Percentiles rank a stretch among this genome's conserved stretches.
phyloP scores from a whole-genome alignment of 1,140 invertebrate species.

The Lepidurus apus region DNA sequence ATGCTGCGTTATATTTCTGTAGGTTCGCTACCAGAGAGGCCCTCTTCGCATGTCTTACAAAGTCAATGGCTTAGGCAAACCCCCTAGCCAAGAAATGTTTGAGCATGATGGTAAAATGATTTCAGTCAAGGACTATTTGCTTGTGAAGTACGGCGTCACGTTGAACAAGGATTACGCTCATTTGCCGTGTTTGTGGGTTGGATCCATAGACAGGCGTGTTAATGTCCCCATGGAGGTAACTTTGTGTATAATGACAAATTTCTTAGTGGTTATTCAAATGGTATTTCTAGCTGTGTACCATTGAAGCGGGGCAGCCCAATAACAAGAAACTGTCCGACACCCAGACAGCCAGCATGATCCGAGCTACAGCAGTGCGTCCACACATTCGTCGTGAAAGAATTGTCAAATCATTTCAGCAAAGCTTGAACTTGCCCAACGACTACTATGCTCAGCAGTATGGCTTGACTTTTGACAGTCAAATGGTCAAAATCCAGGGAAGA shows the following conservation, averaged over 20 bases:
- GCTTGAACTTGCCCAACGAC: constrained; percentile 23
- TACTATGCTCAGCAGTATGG: constrained; percentile 29
- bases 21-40: constrained; percentile 29
- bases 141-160: not conserved
- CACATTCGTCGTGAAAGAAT: constrained; percentile 57
- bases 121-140: constrained; percentile 32
- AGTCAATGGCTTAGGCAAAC: constrained; percentile 28
- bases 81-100: constrained; percentile 31
- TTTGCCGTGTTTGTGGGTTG: constrained; percentile 34
- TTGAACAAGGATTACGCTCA: constrained; percentile 8
- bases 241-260: constrained; percentile 12
- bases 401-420: constrained; percentile 41
- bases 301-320: constrained; percentile 56
- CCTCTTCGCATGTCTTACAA: not conserved
- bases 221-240: constrained; percentile 35
- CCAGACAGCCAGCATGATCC: constrained; percentile 62
- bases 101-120: constrained; percentile 22
- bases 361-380: constrained; percentile 55
- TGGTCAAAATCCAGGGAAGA: constrained; percentile 30
- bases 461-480: constrained; percentile 23
- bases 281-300: constrained; percentile 50
- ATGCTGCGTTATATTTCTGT: not conserved
- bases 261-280: constrained; percentile 35
- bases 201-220: constrained; percentile 16
- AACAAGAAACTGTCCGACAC: constrained; percentile 50